Evolutionary conservation across 1,140 invertebrate genomes (phyloP), one percentile per base, ranked within the genome.

Genomic region (Gryon sp.): DNA sequence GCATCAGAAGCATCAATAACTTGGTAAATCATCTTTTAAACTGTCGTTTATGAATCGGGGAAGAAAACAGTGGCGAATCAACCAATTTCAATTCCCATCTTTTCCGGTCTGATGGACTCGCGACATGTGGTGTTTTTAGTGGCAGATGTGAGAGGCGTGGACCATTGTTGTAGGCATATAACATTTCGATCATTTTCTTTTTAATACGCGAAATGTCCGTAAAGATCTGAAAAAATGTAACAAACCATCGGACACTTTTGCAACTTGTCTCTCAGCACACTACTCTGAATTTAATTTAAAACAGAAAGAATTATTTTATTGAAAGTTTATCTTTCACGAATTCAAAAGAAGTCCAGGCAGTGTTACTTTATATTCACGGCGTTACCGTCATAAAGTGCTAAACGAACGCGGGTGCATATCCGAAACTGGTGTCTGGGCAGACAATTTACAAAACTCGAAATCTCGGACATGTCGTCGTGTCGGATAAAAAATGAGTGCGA

Each of bases 11-110:
- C n/a, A n/a, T n/a, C n/a, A n/a, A n/a, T n/a, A n/a, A n/a, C n/a
- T 57, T 68, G 43, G 57, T 52, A 57, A 68, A 68, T 46, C 41
- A 52, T 45, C 32, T 46, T 15, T 48, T 57, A 24, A 68, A 68
- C 24, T 68, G 30, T 1, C 9, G 40, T 7, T 40, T 50, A 12
- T 45, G 14, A n/a, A 19, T 50, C 1, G 22, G 11, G 0, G 63
- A 48, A 14, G 15, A 1, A 19, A 53, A 46, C 2, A 32, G 14
- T 11, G 52, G 41, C 19, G 16, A 11, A 0, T 55, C 11, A 16
- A 22, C 11, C 6, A 1, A 11, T 28, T 14, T 40, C 18, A 8
- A 14, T 38, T 62, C 30, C 43, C 43, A 5, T 16, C 7, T 36
- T 34, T 22, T 9, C 6, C 11, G 16, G 7, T 20, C 22, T 32